Evolutionary conservation across 2,797 vertebrate species (phyloP), one percentile per base, ranked within the genome.

Genomic region (Brotula barbata): DNA sequence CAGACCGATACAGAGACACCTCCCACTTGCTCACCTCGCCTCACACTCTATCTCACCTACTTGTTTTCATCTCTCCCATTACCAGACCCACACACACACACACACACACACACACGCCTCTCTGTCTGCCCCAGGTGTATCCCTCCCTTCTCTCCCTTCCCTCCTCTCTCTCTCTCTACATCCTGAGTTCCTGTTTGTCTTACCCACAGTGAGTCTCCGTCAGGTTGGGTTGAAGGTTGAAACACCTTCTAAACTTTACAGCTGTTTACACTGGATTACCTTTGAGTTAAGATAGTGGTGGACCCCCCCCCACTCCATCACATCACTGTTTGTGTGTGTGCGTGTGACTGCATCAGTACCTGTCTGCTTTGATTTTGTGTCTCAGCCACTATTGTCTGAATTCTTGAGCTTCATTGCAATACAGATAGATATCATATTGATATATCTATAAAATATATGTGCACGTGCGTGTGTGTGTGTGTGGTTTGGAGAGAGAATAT

Each of bases 211-310:
- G 70, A 50, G 54, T 68, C 43, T 71, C 54, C 54, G 74, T 81
- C 83, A 75, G 80, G 45, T 81, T 15, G 44, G 71, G 73, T 68
- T 78, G 66, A 76, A 83, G 78, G 78, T 82, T 84, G 70, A 82
- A 78, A 74, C 82, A 83, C 83, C 78, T 80, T 78, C 67, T 69
- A 71, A 70, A 78, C 69, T 72, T 77, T 68, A 77, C 64, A 34
- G 64, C 60, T 78, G 79, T 83, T 84, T 81, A 47, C 45, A 28
- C 73, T 85, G 81, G 80, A 43, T 53, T 17, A 42, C 70, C 52
- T 75, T 77, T 65, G 80, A 66, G 62, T 68, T 34, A 52, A 73
- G 31, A 55, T 37, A 6, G 51, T 55, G 21, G 59, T 14, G 34
- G 4, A 36, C 34, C 7, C 34, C 7, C 13, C 3, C 34, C 7